These are phyloP conservation scores for Archips xylosteana DNA, from an alignment of 2,888 invertebrate species.

Conservation along the genomic window DNA sequence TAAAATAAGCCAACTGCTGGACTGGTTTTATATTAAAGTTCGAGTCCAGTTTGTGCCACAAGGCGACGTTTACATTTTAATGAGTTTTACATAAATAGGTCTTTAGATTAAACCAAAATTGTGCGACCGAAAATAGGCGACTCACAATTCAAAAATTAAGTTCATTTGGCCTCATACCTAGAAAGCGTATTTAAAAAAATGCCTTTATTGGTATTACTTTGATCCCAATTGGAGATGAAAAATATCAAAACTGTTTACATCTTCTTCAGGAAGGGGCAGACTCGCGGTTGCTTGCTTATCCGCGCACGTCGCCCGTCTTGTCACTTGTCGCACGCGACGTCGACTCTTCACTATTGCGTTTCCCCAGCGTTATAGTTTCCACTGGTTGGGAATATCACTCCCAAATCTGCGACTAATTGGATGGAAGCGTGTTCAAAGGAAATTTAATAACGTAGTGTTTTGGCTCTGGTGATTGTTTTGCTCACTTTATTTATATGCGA, in stretches of 20 bases:
- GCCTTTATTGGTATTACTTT: too few relatives aligned
- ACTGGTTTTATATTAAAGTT: too few relatives aligned
- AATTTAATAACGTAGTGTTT: constrained; percentile 22
- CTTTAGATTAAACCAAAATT: too few relatives aligned
- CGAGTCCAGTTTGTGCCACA: too few relatives aligned
- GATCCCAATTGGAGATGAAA: constrained; percentile 32
- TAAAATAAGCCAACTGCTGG: too few relatives aligned
- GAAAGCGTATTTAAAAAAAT: too few relatives aligned
- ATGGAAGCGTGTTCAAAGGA: constrained; percentile 30
- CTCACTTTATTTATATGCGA: not conserved
- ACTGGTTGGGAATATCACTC: constrained; percentile 52
- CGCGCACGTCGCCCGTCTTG: constrained; percentile 74
- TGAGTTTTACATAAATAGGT: too few relatives aligned
- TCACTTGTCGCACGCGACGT: constrained; percentile 78
- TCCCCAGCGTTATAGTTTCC: constrained; percentile 65
- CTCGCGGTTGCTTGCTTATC: constrained; percentile 70
- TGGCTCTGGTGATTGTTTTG: constrained; percentile 7
- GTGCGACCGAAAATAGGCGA: too few relatives aligned
- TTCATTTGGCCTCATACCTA: too few relatives aligned
- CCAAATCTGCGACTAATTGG: constrained; percentile 41
- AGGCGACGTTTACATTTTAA: too few relatives aligned
- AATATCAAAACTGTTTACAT: constrained; percentile 59
- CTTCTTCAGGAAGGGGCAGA: constrained; percentile 48
- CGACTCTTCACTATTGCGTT: constrained; percentile 61
- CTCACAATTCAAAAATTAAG: too few relatives aligned